Conservation (phyloP, 2,888 invertebrate genomes). For the Glaucopsyche alexis region DNA sequence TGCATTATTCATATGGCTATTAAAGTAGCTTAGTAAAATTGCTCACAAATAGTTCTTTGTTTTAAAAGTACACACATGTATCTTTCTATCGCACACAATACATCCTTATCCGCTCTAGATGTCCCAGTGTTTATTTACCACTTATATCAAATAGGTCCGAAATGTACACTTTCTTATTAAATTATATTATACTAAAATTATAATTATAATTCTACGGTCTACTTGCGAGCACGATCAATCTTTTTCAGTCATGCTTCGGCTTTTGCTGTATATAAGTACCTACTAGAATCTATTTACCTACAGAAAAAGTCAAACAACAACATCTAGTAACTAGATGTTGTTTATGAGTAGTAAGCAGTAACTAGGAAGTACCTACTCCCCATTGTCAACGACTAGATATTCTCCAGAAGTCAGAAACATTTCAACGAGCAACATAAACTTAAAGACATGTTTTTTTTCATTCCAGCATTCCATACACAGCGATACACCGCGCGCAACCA, state of each 20-base stretch:
- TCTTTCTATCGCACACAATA: constrained; percentile 21
- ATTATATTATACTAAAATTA: background rate
- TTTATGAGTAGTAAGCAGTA: too few relatives aligned
- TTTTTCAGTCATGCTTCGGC: background rate
- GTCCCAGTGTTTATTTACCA: constrained; percentile 22
- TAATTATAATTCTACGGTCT: background rate
- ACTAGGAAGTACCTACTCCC: too few relatives aligned
- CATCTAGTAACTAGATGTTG: too few relatives aligned
- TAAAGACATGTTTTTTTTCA: constrained; percentile 27
- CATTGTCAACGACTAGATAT: too few relatives aligned
- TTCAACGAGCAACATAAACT: background rate
- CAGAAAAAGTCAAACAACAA: too few relatives aligned
- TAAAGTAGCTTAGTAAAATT: background rate
- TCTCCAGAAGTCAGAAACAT: too few relatives aligned
- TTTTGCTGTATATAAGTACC: background rate
- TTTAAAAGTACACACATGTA: constrained; percentile 3
- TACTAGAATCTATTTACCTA: too few relatives aligned
- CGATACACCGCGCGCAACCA: constrained; percentile 89
- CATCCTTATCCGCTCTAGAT: constrained; percentile 23
- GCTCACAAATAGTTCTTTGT: constrained; percentile 18
- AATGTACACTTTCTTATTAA: constrained; percentile 10
- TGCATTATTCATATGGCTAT: background rate
- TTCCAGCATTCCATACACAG: constrained; percentile 88
- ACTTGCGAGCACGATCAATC: background rate
- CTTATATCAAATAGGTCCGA: constrained; percentile 2